Conservation (phyloP, 2,113 vertebrate species). For the Anarrhichthys ocellatus region DNA sequence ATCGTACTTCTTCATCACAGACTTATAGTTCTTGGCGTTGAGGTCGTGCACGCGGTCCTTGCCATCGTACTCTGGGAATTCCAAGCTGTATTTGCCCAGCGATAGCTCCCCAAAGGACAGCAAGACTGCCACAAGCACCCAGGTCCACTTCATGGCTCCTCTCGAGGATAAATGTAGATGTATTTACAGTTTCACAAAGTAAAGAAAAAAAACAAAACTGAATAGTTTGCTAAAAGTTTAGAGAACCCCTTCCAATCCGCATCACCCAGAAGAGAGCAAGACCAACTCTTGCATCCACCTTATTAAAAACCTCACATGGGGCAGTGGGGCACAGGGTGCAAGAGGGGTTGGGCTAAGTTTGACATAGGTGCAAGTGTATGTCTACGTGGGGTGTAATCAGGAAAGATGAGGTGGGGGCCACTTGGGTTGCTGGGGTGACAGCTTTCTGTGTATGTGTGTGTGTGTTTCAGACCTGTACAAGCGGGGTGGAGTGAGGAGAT, state of each 20-base stretch:
- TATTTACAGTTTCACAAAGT: constrained; percentile 38
- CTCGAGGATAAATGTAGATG: constrained; percentile 30
- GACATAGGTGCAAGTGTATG: constrained; percentile 68
- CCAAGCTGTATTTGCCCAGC: constrained; percentile 84
- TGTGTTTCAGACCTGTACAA: constrained; percentile 37
- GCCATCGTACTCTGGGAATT: constrained; percentile 90
- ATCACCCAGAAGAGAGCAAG: constrained; percentile 84
- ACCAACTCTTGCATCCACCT: constrained; percentile 80
- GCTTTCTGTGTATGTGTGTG: constrained; percentile 35
- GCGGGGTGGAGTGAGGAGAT: constrained; percentile 56
- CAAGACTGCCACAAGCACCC: constrained; percentile 83
- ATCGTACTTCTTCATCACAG: constrained; percentile 91
- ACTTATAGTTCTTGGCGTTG: constrained; percentile 90
- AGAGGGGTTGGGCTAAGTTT: constrained; percentile 80
- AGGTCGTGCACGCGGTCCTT: constrained; percentile 90
- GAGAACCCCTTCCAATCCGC: constrained; percentile 77
- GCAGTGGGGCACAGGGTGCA: constrained; percentile 65
- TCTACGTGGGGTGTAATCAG: constrained; percentile 64
- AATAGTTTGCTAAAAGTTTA: constrained; percentile 45
- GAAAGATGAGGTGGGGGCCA: constrained; percentile 49
- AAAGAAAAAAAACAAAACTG: constrained; percentile 5
- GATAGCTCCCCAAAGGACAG: constrained; percentile 75
- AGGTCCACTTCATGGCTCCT: constrained; percentile 84
- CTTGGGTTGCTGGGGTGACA: constrained; percentile 58
- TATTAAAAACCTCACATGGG: constrained; percentile 79